Conservation (phyloP, 2,797 vertebrate species). For the Sebastolobus altivelis region DNA sequence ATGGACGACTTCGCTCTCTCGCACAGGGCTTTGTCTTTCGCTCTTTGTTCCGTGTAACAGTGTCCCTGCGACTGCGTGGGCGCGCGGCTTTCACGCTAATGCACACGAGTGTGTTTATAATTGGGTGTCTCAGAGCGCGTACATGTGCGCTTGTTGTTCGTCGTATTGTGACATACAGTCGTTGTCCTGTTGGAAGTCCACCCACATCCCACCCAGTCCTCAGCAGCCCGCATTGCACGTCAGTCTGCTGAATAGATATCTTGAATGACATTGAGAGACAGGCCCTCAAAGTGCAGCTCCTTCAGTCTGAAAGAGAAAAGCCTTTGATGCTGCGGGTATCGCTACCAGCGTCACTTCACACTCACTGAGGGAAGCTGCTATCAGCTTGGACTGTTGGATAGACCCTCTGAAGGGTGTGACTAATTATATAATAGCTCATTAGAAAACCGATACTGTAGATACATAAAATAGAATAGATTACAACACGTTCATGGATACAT, state of each 20-base stretch:
- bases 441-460: constrained; percentile 22
- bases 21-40: constrained; percentile 50
- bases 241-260: constrained; percentile 49
- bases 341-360: constrained; percentile 43
- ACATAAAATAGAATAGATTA: constrained; percentile 10
- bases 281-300: constrained; percentile 45
- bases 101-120: constrained; percentile 47
- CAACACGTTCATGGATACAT: constrained; percentile 11
- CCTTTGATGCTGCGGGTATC: constrained; percentile 37
- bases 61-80: constrained; percentile 54
- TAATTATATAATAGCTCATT: constrained; percentile 41
- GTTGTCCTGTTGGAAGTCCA: constrained; percentile 59
- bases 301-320: constrained; percentile 38
- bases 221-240: constrained; percentile 41
- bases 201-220: constrained; percentile 56
- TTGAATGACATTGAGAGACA: constrained; percentile 58
- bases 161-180: constrained; percentile 47
- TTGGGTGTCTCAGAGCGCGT: constrained; percentile 43
- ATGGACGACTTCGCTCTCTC: constrained; percentile 48
- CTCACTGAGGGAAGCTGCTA: constrained; percentile 33
- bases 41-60: constrained; percentile 66
- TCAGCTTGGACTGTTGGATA: constrained; percentile 18
- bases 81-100: constrained; percentile 45
- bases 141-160: constrained; percentile 36
- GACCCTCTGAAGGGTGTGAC: constrained; percentile 24